These are phyloP conservation scores for Diaprepes abbreviatus DNA, from an alignment of 2,888 invertebrate species.

Conservation along the genomic window DNA sequence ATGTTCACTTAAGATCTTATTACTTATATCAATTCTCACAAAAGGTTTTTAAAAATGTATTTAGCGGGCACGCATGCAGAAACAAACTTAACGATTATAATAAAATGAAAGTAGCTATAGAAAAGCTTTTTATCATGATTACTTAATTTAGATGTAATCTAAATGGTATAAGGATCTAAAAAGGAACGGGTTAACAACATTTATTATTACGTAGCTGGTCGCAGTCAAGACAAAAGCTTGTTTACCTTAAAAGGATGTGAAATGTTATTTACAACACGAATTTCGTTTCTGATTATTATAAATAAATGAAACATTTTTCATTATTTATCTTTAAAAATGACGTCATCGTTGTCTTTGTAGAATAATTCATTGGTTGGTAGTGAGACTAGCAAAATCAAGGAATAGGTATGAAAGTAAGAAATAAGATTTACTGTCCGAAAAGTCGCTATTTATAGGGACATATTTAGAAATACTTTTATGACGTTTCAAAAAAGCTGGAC, in stretches of 20 bases:
- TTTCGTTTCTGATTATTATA: too few species aligned
- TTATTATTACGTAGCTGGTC: background rate
- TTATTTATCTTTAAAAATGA: too few species aligned
- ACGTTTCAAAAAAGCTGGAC: too few species aligned
- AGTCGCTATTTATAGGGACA: too few species aligned
- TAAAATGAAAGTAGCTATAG: constrained; percentile 25
- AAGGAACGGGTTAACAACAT: background rate
- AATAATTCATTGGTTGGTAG: too few species aligned
- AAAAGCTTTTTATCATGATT: constrained; percentile 16
- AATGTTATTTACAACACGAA: too few species aligned
- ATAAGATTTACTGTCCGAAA: too few species aligned
- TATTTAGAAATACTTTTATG: too few species aligned
- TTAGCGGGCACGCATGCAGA: constrained; percentile 18
- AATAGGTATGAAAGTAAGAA: too few species aligned
- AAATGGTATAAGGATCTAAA: background rate
- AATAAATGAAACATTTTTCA: too few species aligned
- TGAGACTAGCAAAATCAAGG: too few species aligned
- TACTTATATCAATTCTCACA: background rate
- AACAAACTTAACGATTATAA: constrained; percentile 13
- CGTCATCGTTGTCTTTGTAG: too few species aligned
- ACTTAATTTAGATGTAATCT: constrained; percentile 20
- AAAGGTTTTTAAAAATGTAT: constrained; percentile 1
- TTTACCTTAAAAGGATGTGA: background rate
- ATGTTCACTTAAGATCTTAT: constrained; percentile 15
- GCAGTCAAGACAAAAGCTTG: background rate